Evolutionary conservation across 2,113 vertebrate genomes (phyloP).

Genomic region (Nesoenas mayeri): DNA sequence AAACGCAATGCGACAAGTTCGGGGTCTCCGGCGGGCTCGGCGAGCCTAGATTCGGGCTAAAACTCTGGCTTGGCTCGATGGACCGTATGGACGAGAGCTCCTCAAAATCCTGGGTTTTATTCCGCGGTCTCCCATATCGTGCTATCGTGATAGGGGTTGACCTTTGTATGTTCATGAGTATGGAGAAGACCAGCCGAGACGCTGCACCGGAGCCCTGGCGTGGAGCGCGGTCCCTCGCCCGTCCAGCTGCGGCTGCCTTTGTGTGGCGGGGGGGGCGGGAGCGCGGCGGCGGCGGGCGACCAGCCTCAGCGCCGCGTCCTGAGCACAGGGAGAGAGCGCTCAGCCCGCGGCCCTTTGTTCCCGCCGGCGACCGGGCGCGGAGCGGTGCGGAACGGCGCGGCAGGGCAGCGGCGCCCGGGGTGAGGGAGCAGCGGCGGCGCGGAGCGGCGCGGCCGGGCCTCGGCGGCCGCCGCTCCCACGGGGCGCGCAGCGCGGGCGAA

Average conservation of each 20-base stretch:
- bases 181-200: slow-evolving; percentile 74
- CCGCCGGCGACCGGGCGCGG: not conserved
- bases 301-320: slow-evolving; percentile 58
- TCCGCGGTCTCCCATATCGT: slow-evolving; percentile 97
- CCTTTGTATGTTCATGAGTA: slow-evolving; percentile 99
- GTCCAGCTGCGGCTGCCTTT: slow-evolving; percentile 69
- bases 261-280: slow-evolving; percentile 20
- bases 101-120: slow-evolving; percentile 98
- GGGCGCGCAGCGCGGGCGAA: not conserved
- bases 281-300: slow-evolving; percentile 47
- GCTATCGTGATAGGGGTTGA: slow-evolving; percentile 98
- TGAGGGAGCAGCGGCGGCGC: not conserved
- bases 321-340: slow-evolving; percentile 37
- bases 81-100: slow-evolving; percentile 93
- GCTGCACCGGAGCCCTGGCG: slow-evolving; percentile 53
- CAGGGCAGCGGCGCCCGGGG: not conserved
- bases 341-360: slow-evolving; percentile 29
- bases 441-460: too few species aligned
- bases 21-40: slow-evolving; percentile 99
- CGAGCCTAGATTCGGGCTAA: slow-evolving; percentile 97
- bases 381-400: not conserved
- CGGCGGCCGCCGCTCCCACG: too few species aligned
- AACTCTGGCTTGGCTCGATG: slow-evolving; percentile 92
- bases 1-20: slow-evolving; percentile 97
- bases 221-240: slow-evolving; percentile 60